Conservation (phyloP, 1,140 invertebrate species). For the Calliopsis andreniformis region DNA sequence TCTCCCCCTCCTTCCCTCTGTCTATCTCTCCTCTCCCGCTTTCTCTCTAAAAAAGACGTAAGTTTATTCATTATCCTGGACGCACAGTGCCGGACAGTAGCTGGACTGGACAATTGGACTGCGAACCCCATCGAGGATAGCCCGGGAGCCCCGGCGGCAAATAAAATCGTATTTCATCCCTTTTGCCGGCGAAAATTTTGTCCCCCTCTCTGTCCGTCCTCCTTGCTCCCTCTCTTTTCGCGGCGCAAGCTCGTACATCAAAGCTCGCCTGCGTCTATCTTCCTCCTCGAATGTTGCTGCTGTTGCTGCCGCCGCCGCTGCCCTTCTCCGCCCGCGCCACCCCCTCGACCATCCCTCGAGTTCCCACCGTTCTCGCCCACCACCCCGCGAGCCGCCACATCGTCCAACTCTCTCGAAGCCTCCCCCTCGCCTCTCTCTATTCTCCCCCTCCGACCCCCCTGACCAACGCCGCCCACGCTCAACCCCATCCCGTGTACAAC, state of each 20-base stretch:
- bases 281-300: conserved; percentile 71
- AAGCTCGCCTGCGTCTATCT: conserved; percentile 78
- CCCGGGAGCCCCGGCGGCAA: conserved; percentile 75
- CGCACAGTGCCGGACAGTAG: conserved; percentile 65
- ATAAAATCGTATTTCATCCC: conserved; percentile 81
- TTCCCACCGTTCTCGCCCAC: conserved; percentile 34
- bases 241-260: conserved; percentile 78
- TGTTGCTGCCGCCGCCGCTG: conserved; percentile 54
- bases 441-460: conserved; percentile 58
- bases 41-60: conserved; percentile 57
- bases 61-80: conserved; percentile 73
- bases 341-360: conserved; percentile 48
- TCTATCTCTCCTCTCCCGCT: conserved; percentile 4
- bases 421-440: too few relatives aligned
- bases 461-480: conserved; percentile 66
- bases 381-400: conserved; percentile 54
- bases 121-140: conserved; percentile 72
- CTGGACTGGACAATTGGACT: conserved; percentile 70
- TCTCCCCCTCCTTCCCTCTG: conserved; percentile 11
- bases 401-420: conserved; percentile 65
- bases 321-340: conserved; percentile 44
- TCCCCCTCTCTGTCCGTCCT: conserved; percentile 67
- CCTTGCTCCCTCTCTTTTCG: conserved; percentile 68
- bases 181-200: conserved; percentile 78
- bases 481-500: conserved; percentile 71